phyloP scores from a whole-genome alignment of 92 coral and sea anemone genomes.

The Isaurus tuberculatus region DNA sequence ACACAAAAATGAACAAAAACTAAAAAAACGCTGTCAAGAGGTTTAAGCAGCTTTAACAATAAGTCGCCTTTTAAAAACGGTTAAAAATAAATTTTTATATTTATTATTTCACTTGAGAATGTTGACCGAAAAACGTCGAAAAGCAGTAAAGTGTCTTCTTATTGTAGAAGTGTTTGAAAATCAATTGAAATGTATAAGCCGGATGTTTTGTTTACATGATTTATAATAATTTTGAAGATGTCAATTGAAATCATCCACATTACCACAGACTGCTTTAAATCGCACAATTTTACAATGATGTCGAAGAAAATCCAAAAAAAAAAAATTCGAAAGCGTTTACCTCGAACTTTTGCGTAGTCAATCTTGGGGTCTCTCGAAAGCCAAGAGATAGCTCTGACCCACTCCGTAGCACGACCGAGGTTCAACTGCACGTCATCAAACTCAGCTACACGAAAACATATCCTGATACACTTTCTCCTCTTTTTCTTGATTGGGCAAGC shows the following conservation, averaged over 20 bases:
- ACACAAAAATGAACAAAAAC: too few species aligned
- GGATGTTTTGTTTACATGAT: not conserved
- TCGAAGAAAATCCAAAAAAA: too few species aligned
- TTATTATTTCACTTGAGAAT: not conserved
- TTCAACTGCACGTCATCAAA: slow-evolving; percentile 65
- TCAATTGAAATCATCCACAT: not conserved
- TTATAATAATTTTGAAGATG: too few species aligned
- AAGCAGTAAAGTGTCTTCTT: not conserved
- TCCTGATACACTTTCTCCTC: slow-evolving; percentile 39
- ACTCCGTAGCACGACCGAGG: slow-evolving; percentile 65
- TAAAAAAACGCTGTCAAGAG: too few species aligned
- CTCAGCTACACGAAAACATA: slow-evolving; percentile 71
- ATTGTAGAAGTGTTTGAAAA: not conserved
- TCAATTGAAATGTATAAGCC: not conserved
- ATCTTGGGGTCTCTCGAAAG: slow-evolving; percentile 64
- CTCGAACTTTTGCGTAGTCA: slow-evolving; percentile 59
- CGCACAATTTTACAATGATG: too few species aligned
- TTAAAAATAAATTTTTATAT: not conserved
- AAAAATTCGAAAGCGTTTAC: slow-evolving; percentile 43
- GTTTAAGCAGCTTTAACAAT: too few species aligned
- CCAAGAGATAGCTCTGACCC: slow-evolving; percentile 90
- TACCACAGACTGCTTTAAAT: too few species aligned
- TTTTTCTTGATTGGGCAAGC: slow-evolving; percentile 70
- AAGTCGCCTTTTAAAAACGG: too few species aligned
- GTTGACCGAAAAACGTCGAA: not conserved